Base-by-base conservation (phyloP, 2,113 vertebrate species). In the Otis tarda region DNA sequence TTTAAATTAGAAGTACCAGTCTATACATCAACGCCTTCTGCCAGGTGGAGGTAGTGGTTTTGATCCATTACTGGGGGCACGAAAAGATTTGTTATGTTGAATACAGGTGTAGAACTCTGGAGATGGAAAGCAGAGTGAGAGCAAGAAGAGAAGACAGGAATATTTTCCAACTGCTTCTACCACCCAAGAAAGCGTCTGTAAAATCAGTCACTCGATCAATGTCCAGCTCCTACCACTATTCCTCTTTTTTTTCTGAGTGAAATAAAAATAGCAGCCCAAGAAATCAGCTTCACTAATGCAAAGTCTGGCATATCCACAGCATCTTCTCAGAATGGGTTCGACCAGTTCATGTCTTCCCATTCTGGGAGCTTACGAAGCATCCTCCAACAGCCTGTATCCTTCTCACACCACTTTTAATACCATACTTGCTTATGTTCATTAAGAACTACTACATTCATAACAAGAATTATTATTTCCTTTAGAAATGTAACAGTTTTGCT, bases 31-130 rank as follows among this genome's bases (percentile, higher is more conserved):
- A 24, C 35, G 12, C 12, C 24, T 45, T 28, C 49, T 77, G 64
- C 43, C 43, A 37, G 1, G 6, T 8, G 47, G 45, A 70, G 4
- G 2, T 0, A 16, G 60, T 17, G 15, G 35, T 22, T 39, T 18
- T 37, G 33, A 88, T 18, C 15, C 47, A 70, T 37, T 37, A 7
- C 25, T 9, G 14, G 39, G 10, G 41, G 19, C 64, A 69, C 33
- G 6, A 12, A 31, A 45, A 33, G 23, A 39, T 11, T 43, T 24
- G 5, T 37, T 35, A 41, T 1, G 2, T 47, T 61, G 23, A 49
- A 43, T 25, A 21, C 17, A 56, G 20, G 28, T 41, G n/a, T 31
- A 28, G 57, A 83, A 27, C 39, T 65, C 33, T 57, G 41, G 15
- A 64, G 33, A 61, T 19, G 30, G 31, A 79, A 90, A 53, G 8